A percentile compares a stretch with the other conserved stretches of the same genome.
phyloP scores from a whole-genome alignment of 2,113 vertebrate genomes.

The Panthera leo region DNA sequence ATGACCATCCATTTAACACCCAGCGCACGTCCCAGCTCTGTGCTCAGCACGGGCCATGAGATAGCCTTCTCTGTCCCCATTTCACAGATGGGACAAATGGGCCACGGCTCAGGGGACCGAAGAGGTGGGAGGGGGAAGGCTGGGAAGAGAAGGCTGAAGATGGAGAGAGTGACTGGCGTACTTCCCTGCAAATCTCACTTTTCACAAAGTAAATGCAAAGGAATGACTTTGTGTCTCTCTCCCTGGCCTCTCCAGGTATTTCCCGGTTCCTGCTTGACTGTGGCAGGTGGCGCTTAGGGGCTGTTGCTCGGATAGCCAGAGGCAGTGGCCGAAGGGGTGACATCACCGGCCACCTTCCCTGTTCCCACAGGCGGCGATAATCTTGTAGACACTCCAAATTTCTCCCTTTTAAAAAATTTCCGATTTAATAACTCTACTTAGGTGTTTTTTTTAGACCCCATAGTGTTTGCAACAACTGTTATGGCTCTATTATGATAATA shows the following conservation, averaged over 20 bases:
- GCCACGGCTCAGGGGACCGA: accelerated
- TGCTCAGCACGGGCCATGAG: accelerated
- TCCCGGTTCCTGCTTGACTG: accelerated
- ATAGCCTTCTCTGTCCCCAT: not conserved
- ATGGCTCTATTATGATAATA: conserved; percentile 85
- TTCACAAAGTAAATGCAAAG: not conserved
- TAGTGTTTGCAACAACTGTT: conserved; percentile 77
- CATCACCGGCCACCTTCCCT: not conserved
- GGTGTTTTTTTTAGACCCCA: conserved; percentile 77
- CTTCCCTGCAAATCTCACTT: not conserved
- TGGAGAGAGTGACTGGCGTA: not conserved
- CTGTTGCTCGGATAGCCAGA: accelerated
- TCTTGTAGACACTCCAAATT: conserved; percentile 72
- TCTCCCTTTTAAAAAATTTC: conserved; percentile 72
- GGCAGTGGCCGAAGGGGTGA: not conserved
- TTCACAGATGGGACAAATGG: not conserved
- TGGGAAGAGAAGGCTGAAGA: not conserved
- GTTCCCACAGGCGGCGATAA: conserved; percentile 47
- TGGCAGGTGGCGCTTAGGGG: accelerated
- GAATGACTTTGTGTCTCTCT: not conserved
- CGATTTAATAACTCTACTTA: conserved; percentile 74
- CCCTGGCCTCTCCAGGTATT: not conserved
- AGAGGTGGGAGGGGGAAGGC: not conserved
- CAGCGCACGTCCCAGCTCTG: accelerated
- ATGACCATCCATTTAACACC: accelerated